A percentile compares a stretch with the other conserved stretches of the same genome.
These are phyloP conservation scores for Drosophila mimetica DNA, from an alignment of 2,888 invertebrate genomes.

Conservation along the genomic window DNA sequence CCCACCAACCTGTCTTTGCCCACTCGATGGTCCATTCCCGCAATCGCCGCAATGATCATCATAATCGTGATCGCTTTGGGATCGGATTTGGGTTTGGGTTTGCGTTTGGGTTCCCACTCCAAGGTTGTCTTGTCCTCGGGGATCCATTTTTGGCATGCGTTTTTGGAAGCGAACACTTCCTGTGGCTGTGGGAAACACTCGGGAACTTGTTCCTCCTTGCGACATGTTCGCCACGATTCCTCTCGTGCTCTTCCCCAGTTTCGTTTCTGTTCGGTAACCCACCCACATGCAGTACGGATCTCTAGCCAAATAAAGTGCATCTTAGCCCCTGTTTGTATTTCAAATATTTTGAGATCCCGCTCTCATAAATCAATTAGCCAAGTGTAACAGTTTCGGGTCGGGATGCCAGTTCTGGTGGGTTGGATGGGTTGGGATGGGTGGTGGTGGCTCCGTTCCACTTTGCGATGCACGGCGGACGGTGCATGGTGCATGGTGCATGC, in stretches of 20 bases:
- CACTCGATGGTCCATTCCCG: conserved; percentile 37
- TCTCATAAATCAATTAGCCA: conserved; percentile 71
- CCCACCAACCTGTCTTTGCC: conserved; percentile 18
- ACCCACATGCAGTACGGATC: conserved; percentile 37
- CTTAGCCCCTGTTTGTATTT: conserved; percentile 41
- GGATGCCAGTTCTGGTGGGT: conserved; percentile 13
- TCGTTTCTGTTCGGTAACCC: conserved; percentile 56
- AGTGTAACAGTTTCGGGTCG: conserved; percentile 60
- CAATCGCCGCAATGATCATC: conserved; percentile 72
- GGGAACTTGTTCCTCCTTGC: conserved; percentile 59
- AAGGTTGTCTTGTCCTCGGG: conserved; percentile 69
- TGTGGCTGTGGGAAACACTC: conserved; percentile 75
- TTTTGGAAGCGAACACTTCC: conserved; percentile 73
- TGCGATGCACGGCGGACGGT: conserved; percentile 11
- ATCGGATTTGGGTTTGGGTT: conserved; percentile 22
- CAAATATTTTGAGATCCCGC: conserved; percentile 45
- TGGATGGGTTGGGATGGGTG: conserved; percentile 7
- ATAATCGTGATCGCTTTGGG: conserved; percentile 74
- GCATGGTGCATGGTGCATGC: conserved; percentile 38
- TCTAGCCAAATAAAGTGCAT: conserved; percentile 34
- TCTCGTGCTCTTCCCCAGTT: conserved; percentile 23
- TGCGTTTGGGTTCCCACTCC: conserved; percentile 58
- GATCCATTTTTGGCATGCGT: conserved; percentile 76
- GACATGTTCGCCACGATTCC: conserved; percentile 22
- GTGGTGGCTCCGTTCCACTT: conserved; percentile 19